These are phyloP conservation scores for Elanus axillaris DNA, from an alignment of 2,113 vertebrate species.

Conservation along the genomic window DNA sequence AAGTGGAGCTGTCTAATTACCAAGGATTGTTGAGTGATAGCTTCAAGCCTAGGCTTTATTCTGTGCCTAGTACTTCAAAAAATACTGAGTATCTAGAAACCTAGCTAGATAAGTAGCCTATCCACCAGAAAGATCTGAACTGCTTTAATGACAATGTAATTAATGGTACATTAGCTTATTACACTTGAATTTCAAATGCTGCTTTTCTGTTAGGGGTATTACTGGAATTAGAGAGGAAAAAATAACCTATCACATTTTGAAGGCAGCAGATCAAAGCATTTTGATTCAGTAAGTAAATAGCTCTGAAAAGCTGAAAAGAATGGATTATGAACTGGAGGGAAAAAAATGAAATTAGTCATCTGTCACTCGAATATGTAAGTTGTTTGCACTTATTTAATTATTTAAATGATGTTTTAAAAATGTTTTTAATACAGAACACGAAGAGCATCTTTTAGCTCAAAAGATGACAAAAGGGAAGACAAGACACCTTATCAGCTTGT, in stretches of 20 bases:
- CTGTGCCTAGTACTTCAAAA: neutral
- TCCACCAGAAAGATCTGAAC: neutral
- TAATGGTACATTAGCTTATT: neutral
- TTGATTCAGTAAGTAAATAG: neutral
- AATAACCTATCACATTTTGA: neutral
- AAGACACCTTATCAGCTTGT: constrained; percentile 89
- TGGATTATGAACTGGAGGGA: neutral
- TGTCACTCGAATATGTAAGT: neutral
- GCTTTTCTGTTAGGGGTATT: neutral
- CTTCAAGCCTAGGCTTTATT: neutral
- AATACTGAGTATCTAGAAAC: neutral
- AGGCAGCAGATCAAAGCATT: neutral
- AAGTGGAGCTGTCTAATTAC: neutral
- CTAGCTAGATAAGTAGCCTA: neutral
- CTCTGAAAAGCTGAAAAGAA: neutral
- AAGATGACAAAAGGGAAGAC: constrained; percentile 89
- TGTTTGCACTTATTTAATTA: neutral
- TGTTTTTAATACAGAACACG: constrained; percentile 80
- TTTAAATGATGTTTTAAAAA: neutral
- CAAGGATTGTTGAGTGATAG: neutral
- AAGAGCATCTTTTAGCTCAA: constrained; percentile 89
- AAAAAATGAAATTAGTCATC: neutral
- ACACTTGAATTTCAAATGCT: neutral
- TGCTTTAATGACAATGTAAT: neutral
- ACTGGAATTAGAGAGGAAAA: neutral